phyloP scores from a whole-genome alignment of 2,797 vertebrate genomes.

The Pseudomugil gertrudae region DNA sequence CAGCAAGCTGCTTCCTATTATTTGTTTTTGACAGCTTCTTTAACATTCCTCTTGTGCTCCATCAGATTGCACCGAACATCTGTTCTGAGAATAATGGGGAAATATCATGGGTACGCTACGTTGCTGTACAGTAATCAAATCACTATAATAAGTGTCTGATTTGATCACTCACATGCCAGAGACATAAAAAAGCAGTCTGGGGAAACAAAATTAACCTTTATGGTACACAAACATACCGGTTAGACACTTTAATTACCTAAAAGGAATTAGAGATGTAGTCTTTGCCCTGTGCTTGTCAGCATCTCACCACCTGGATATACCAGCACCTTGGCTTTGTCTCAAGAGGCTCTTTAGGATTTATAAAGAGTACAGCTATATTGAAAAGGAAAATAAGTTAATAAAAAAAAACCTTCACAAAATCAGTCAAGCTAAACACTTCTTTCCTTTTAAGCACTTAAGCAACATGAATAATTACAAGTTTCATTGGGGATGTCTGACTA shows the following conservation, averaged over 20 bases:
- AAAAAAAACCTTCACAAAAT: constrained; percentile 30
- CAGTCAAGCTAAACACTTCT: constrained; percentile 50
- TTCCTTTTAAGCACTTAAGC: constrained; percentile 71
- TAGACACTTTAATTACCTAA: constrained; percentile 39
- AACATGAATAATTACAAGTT: constrained; percentile 76
- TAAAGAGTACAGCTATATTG: constrained; percentile 14
- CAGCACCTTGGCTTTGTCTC: constrained; percentile 39
- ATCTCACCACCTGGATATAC: constrained; percentile 2
- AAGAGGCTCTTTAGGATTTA: constrained; percentile 46
- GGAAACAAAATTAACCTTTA: constrained; percentile 49
- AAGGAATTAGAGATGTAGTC: constrained; percentile 12
- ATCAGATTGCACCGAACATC: constrained; percentile 52
- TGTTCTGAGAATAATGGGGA: constrained; percentile 50
- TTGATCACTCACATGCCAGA: constrained; percentile 51
- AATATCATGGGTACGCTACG: constrained; percentile 42
- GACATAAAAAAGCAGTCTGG: constrained; percentile 31
- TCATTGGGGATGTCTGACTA: constrained; percentile 57
- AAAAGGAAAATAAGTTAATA: constrained; percentile 19
- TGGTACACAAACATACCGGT: constrained; percentile 30
- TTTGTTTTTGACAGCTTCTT: constrained; percentile 32
- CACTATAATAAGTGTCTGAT: constrained; percentile 57
- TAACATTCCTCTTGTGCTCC: constrained; percentile 10
- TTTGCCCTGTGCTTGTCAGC: background rate
- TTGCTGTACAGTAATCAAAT: constrained; percentile 63
- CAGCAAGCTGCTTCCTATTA: background rate